Evolutionary conservation across 2,888 invertebrate genomes (phyloP).

Genomic region (Drosophila prolongata): DNA sequence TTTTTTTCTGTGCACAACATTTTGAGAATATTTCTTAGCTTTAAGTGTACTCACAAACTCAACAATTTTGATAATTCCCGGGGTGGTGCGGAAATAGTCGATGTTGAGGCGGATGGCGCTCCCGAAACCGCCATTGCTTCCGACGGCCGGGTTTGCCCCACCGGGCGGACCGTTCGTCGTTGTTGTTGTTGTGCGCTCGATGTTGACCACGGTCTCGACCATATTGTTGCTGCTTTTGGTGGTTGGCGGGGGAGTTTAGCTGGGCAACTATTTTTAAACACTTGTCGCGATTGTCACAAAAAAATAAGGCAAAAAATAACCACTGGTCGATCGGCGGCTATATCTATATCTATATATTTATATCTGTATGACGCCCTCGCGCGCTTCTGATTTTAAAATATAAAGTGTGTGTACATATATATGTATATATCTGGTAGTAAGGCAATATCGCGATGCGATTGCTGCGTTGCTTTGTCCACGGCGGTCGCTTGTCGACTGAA

Average conservation of each 20-base stretch:
- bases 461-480: conserved; percentile 54
- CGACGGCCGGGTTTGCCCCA: conserved; percentile 71
- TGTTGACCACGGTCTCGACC: conserved; percentile 93
- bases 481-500: conserved; percentile 47
- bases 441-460: conserved; percentile 14
- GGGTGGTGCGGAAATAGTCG: conserved; percentile 92
- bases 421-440: neutral
- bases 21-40: too few species aligned
- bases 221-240: conserved; percentile 86
- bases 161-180: conserved; percentile 80
- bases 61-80: conserved; percentile 92
- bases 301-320: conserved; percentile 45
- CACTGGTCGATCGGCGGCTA: conserved; percentile 29
- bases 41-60: conserved; percentile 89
- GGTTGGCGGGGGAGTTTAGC: conserved; percentile 27
- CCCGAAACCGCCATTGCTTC: conserved; percentile 83
- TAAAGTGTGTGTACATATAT: neutral
- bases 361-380: conserved; percentile 45
- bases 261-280: conserved; percentile 63
- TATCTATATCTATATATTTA: conserved; percentile 21
- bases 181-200: conserved; percentile 88
- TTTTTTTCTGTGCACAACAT: too few species aligned
- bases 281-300: conserved; percentile 48
- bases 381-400: conserved; percentile 22
- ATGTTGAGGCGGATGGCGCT: conserved; percentile 91